Evolutionary conservation across 2,797 vertebrate species (phyloP), one percentile per base, ranked within the genome.

Genomic region (Thunnus albacares): DNA sequence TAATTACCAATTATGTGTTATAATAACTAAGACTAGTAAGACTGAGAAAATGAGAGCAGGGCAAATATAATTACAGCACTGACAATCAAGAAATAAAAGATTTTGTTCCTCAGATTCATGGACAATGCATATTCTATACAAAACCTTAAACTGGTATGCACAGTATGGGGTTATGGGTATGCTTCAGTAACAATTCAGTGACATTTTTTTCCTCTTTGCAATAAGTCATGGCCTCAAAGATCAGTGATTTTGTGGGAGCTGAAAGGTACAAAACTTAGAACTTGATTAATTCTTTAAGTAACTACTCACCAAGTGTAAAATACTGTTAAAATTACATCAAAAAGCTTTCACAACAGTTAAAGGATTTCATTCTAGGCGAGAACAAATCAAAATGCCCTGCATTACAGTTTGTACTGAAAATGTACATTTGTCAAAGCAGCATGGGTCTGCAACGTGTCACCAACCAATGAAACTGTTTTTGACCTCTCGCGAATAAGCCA

Each of bases 401-500:
- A 24, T 26, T 76, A 28, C 15, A 10, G 26, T 80, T 76, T 61
- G 17, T 41, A 6, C 12, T 64, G 35, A 77, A 84, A 80, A 83
- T 53, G 35, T 38, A 43, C 41, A 45, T 77, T 78, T 82, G 71
- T 71, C 35, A 64, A 63, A 66, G 55, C 56, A 55, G 71, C 55
- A 62, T 38, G 26, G 67, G 35, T 77, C 15, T 60, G 58, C 76
- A 83, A 65, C 45, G 22, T 47, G 41, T 75, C 74, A 77, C 59
- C n/a, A 70, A 77, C 59, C n/a, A 70, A 41, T 57, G 58, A 77
- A 86, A 75, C 41, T 2, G 33, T 49, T 77, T 81, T 49, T 87
- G 83, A 83, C 88, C 86, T 64, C 64, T 77, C 18, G 14, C 1
- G 52, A 84, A 78, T 68, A 75, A 81, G 73, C 73, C 49, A 70